These are phyloP conservation scores for Ganaspis sp. DNA, from an alignment of 1,140 invertebrate genomes.

Conservation along the genomic window DNA sequence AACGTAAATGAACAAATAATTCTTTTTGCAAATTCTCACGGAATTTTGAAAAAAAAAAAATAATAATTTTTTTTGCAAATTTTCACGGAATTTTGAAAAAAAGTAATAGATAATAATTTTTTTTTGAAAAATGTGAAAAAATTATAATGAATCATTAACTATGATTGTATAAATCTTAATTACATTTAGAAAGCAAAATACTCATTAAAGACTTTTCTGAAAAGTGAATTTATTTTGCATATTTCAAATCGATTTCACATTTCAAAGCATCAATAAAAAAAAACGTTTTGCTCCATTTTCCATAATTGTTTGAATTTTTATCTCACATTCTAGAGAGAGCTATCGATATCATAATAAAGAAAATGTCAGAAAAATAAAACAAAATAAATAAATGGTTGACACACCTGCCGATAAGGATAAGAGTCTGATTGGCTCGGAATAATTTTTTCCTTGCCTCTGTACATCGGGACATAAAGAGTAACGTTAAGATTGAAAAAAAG, in stretches of 20 bases:
- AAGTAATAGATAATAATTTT: too few species aligned
- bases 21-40: too few species aligned
- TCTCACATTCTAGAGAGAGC: not conserved
- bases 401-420: not conserved
- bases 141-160: too few species aligned
- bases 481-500: not conserved
- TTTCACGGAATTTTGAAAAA: too few species aligned
- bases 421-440: not conserved
- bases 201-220: too few species aligned
- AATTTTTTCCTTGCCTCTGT: not conserved
- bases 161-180: too few species aligned
- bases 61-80: too few species aligned
- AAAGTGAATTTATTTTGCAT: too few species aligned
- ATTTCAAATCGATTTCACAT: not conserved
- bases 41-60: too few species aligned
- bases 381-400: conserved; percentile 30
- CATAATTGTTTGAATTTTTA: not conserved
- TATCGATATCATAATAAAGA: conserved; percentile 13
- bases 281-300: not conserved
- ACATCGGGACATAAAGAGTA: too few species aligned
- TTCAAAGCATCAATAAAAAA: not conserved
- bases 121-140: too few species aligned
- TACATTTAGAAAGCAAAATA: too few species aligned
- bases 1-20: not conserved
- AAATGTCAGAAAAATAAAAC: conserved; percentile 23